phyloP scores from a whole-genome alignment of 2,113 vertebrate species.

The Panthera uncia region DNA sequence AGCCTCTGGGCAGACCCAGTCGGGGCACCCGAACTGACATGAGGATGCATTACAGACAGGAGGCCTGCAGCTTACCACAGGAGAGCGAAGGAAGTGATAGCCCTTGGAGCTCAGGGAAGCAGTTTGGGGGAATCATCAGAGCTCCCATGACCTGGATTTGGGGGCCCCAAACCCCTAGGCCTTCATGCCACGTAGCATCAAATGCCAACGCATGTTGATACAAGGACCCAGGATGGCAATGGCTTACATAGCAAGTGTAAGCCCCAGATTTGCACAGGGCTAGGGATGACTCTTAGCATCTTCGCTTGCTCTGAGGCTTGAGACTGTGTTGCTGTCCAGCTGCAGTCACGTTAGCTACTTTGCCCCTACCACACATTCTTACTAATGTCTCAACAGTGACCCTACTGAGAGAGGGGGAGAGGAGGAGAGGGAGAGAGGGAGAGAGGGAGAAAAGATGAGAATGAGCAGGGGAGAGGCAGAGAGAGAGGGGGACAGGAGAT shows the following conservation, averaged over 20 bases:
- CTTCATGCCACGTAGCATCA: rapidly evolving
- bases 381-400: rapidly evolving
- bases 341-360: rapidly evolving
- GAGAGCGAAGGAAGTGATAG: not conserved
- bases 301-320: not conserved
- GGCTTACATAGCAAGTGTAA: rapidly evolving
- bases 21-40: rapidly evolving
- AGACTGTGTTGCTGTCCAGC: rapidly evolving
- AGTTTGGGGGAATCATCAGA: rapidly evolving
- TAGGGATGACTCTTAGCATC: rapidly evolving
- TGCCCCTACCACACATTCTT: rapidly evolving
- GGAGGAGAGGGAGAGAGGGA: no score
- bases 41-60: no score
- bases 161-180: not conserved
- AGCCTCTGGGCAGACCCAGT: rapidly evolving
- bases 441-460: no score
- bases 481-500: no score
- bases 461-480: no score
- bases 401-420: no score
- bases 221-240: not conserved
- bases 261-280: not conserved
- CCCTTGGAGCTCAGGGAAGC: rapidly evolving
- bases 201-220: rapidly evolving
- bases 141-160: rapidly evolving
- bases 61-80: rapidly evolving